These are phyloP conservation scores for Arizona elegans DNA, from an alignment of 2,113 vertebrate genomes.

Conservation along the genomic window DNA sequence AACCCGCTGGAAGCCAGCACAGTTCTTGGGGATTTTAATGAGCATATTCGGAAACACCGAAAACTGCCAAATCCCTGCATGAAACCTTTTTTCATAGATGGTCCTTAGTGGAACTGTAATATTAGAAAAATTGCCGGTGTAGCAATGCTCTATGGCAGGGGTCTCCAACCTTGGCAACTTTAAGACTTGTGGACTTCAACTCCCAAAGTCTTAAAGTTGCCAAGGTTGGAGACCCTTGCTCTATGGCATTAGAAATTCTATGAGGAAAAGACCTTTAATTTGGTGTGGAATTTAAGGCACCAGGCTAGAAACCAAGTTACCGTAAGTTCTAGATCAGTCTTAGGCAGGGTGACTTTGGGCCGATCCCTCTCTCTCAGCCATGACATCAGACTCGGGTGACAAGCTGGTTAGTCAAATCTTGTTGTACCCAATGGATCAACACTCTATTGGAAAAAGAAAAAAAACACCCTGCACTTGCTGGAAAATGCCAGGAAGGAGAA, in stretches of 20 bases:
- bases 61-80: neutral
- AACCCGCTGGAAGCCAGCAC: neutral
- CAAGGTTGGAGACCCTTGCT: neutral
- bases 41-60: neutral
- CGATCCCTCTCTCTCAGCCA: neutral
- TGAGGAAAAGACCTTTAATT: neutral
- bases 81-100: neutral
- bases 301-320: neutral
- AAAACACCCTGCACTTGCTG: neutral
- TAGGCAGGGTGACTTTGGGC: neutral
- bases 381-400: neutral
- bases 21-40: neutral
- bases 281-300: neutral
- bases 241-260: neutral
- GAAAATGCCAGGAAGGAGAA: neutral
- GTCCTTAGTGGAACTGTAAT: neutral
- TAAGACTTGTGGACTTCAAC: no score
- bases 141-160: neutral
- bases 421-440: neutral
- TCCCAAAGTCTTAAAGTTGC: no score
- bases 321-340: neutral
- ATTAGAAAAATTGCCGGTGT: neutral
- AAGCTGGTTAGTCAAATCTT: neutral
- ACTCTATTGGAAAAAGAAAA: neutral
- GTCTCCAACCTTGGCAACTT: no score